Conservation (phyloP, 2,888 invertebrate genomes). For the Hirudinaria manillensis region DNA sequence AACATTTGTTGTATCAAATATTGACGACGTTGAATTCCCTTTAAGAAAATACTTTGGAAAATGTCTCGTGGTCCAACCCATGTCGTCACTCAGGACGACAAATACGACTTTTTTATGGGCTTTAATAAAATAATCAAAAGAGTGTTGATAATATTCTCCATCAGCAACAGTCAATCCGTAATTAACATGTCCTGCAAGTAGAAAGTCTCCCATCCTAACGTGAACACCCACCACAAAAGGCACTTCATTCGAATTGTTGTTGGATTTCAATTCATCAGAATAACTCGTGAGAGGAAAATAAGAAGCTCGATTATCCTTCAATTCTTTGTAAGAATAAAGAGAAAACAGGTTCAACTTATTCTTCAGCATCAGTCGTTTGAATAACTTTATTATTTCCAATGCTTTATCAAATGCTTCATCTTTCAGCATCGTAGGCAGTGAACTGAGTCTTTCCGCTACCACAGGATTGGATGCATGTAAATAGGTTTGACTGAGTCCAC, state of each 20-base stretch:
- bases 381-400: background rate
- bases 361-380: background rate
- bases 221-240: background rate
- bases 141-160: background rate
- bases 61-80: background rate
- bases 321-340: background rate
- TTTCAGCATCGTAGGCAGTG: background rate
- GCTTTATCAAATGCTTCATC: slow-evolving; percentile 3
- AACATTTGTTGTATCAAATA: background rate
- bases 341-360: background rate
- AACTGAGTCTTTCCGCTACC: background rate
- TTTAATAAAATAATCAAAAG: slow-evolving; percentile 3
- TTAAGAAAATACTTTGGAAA: background rate
- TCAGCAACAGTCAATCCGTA: slow-evolving; percentile 21
- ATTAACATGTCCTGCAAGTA: background rate
- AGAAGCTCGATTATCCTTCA: background rate
- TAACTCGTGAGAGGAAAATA: background rate
- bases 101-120: slow-evolving; percentile 1
- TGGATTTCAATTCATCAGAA: too few species aligned
- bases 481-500: slow-evolving; percentile 28
- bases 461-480: background rate
- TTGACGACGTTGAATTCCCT: background rate
- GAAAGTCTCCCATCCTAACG: slow-evolving; percentile 24
- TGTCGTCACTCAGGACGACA: slow-evolving; percentile 11
- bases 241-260: too few species aligned